phyloP scores from a whole-genome alignment of 2,113 vertebrate species.

The Chaenocephalus aceratus region DNA sequence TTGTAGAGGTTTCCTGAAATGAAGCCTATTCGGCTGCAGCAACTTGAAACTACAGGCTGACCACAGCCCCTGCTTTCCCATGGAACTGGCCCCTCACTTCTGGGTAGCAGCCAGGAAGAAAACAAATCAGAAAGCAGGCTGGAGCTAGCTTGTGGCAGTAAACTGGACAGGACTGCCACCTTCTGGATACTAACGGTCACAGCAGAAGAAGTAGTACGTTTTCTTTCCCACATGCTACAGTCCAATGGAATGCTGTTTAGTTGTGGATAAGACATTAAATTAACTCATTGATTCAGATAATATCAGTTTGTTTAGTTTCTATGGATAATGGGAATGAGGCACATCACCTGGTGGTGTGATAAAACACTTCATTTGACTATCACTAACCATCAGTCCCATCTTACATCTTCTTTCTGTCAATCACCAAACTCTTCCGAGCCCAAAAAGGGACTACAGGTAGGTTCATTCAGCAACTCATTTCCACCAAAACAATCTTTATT shows the following conservation, averaged over 20 bases:
- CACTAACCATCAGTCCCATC: background rate
- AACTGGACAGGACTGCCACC: conserved; percentile 44
- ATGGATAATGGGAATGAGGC: background rate
- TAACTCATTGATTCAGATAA: background rate
- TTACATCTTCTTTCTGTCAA: background rate
- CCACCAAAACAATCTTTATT: background rate
- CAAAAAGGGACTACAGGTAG: background rate
- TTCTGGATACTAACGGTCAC: conserved; percentile 30
- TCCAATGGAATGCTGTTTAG: background rate
- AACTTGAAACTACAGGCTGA: conserved; percentile 37
- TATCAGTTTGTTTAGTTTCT: background rate
- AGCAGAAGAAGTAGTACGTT: background rate
- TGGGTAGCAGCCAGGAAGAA: conserved; percentile 56
- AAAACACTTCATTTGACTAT: background rate
- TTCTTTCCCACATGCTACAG: background rate
- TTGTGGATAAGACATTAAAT: background rate
- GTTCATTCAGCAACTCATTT: background rate
- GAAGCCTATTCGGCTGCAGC: conserved; percentile 2
- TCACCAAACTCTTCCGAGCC: background rate
- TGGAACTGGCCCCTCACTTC: conserved; percentile 27
- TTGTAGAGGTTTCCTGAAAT: background rate
- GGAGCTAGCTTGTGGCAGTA: conserved; percentile 1
- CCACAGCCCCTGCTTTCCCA: conserved; percentile 34
- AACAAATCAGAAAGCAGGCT: conserved; percentile 44
- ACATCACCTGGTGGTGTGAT: background rate